Percentiles rank a stretch among this genome's conserved stretches.
Evolutionary conservation across 2,888 invertebrate genomes (phyloP).

Genomic region (Eugnorisma glareosa): DNA sequence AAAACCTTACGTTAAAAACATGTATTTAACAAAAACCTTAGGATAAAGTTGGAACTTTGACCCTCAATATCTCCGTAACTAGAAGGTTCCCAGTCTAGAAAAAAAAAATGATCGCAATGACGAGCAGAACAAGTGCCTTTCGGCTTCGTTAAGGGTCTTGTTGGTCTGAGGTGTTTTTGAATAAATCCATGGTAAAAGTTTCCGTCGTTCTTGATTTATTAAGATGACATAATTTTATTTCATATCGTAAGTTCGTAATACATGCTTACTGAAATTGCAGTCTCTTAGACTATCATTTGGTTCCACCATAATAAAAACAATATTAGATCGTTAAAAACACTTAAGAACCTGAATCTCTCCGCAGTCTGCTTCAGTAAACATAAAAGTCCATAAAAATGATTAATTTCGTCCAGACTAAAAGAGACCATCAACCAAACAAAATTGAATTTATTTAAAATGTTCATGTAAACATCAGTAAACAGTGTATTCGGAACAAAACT

Average conservation of each 20-base stretch:
- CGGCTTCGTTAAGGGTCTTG: no score
- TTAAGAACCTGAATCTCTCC: conserved; percentile 16
- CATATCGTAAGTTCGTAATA: not conserved
- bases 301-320: conserved; percentile 21
- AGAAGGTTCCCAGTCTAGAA: no score
- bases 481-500: not conserved
- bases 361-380: conserved; percentile 21
- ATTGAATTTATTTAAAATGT: not conserved
- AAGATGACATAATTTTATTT: not conserved
- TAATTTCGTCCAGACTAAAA: conserved; percentile 25
- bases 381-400: conserved; percentile 19
- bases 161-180: not conserved
- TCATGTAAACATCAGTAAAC: not conserved
- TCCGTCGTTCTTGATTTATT: not conserved
- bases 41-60: no score
- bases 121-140: no score
- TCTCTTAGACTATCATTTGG: conserved; percentile 11
- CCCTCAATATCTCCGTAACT: no score
- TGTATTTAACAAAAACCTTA: no score
- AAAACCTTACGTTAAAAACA: no score
- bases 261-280: not conserved
- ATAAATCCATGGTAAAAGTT: not conserved
- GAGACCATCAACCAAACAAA: conserved; percentile 2
- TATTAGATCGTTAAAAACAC: conserved; percentile 31
- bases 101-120: no score